Percentiles rank a stretch among this genome's conserved stretches.
These are phyloP conservation scores for Caranx ignobilis DNA, from an alignment of 2,113 vertebrate genomes.

Conservation along the genomic window DNA sequence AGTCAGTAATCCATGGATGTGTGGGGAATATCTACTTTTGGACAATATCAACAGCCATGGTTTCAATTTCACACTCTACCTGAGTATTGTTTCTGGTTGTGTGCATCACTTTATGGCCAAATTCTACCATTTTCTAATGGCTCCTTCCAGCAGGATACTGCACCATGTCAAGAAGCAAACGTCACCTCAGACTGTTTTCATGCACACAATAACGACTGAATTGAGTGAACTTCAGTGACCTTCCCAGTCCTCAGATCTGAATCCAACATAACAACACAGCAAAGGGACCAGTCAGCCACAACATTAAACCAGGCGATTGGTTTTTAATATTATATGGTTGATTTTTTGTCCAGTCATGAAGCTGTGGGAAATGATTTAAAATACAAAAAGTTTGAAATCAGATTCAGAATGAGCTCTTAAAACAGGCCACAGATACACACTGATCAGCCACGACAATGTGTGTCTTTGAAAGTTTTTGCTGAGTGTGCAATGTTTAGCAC, in stretches of 20 bases:
- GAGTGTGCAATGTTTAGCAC: background rate
- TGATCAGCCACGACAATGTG: background rate
- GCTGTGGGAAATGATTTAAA: too few species aligned
- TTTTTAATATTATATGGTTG: too few species aligned
- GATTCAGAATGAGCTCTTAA: too few species aligned
- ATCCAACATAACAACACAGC: background rate
- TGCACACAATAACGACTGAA: too few species aligned
- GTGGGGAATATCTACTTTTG: too few species aligned
- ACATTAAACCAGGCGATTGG: too few species aligned
- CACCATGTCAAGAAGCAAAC: background rate
- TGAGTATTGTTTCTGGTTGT: background rate
- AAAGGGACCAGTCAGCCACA: too few species aligned
- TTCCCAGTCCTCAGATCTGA: background rate
- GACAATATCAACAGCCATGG: too few species aligned
- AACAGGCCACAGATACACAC: too few species aligned
- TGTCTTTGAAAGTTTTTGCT: background rate
- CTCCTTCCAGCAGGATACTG: background rate
- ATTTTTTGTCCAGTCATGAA: too few species aligned
- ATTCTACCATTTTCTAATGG: background rate
- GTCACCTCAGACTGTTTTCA: background rate
- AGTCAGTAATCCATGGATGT: too few species aligned
- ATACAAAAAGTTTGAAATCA: too few species aligned
- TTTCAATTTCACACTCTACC: background rate
- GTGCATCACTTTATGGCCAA: background rate
- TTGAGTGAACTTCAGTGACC: background rate